A percentile compares a stretch with the other conserved stretches of the same genome.
phyloP scores from a whole-genome alignment of 2,888 invertebrate species.

The Neoscelio sp. region DNA sequence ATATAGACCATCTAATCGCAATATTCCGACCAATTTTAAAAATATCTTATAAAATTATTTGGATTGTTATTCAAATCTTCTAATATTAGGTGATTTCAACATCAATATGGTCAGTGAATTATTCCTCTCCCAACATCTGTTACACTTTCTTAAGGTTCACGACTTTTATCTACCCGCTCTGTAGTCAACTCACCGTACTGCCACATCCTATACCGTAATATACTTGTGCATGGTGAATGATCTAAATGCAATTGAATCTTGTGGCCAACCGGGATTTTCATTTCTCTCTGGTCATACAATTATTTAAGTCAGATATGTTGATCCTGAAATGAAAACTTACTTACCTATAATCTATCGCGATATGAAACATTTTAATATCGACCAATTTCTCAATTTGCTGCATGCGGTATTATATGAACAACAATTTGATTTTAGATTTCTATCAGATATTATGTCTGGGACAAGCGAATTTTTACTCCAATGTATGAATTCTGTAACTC shows the following conservation, averaged over 20 bases:
- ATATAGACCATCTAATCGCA: background rate
- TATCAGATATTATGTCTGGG: background rate
- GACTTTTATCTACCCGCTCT: background rate
- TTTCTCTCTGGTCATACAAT: constrained; percentile 14
- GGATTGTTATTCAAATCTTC: background rate
- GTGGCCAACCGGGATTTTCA: constrained; percentile 1
- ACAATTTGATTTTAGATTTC: no score
- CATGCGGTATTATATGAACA: background rate
- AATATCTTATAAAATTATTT: background rate
- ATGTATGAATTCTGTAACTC: background rate
- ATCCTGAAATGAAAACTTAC: no score
- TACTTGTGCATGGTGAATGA: background rate
- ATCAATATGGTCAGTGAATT: background rate
- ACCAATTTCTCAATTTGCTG: background rate
- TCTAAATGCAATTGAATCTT: background rate
- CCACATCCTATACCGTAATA: background rate
- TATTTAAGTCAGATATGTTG: background rate
- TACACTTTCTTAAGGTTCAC: background rate
- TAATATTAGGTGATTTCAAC: constrained; percentile 14
- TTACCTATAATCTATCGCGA: background rate
- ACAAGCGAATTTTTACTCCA: background rate
- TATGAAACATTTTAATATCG: background rate
- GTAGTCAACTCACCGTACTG: background rate
- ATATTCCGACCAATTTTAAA: background rate
- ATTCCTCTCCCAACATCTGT: background rate